phyloP scores from a whole-genome alignment of 2,888 invertebrate genomes.

The Drepanosiphum platanoidis region DNA sequence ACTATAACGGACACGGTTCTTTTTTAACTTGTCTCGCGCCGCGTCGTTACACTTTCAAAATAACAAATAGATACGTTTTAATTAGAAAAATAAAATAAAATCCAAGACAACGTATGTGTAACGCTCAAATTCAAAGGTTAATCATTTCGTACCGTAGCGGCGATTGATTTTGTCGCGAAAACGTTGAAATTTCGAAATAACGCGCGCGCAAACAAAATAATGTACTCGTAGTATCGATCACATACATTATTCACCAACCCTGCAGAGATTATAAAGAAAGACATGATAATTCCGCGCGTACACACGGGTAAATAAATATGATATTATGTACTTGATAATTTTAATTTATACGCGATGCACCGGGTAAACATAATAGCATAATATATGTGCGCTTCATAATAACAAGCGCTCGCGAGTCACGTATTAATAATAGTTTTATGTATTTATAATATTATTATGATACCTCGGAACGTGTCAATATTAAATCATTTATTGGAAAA shows the following conservation, averaged over 20 bases:
- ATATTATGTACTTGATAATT: no score
- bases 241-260: no score
- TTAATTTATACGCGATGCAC: no score
- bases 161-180: not conserved
- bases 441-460: not conserved
- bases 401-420: no score
- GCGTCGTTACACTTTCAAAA: conserved; percentile 17
- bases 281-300: no score
- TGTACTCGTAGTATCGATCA: no score
- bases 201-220: not conserved
- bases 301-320: no score
- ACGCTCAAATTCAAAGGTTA: not conserved
- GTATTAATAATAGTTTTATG: no score
- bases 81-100: conserved; percentile 23
- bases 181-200: not conserved
- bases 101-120: not conserved
- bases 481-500: not conserved
- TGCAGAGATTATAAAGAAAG: no score
- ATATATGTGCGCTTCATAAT: no score
- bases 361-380: no score
- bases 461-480: not conserved
- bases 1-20: conserved; percentile 3
- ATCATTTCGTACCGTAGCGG: not conserved
- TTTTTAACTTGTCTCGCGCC: not conserved
- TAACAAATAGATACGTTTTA: conserved; percentile 29